Conservation (phyloP, 2,888 invertebrate genomes). For the Andrena trimmerana region DNA sequence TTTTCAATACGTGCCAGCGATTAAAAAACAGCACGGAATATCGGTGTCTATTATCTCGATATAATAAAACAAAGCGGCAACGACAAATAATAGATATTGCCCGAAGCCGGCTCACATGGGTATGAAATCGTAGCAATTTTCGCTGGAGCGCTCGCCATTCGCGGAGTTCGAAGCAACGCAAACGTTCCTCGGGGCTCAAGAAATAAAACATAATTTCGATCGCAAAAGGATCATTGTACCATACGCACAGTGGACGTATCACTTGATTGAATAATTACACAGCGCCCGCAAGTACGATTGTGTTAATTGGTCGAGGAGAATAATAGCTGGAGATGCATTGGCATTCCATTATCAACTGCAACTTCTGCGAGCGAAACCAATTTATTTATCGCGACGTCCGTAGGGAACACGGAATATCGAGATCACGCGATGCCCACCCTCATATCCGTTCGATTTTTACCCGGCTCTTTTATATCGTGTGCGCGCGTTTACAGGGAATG, state of each 20-base stretch:
- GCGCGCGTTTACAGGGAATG: not conserved
- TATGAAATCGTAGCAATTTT: not conserved
- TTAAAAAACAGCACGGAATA: not conserved
- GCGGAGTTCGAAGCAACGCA: not conserved
- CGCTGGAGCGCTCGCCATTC: not conserved
- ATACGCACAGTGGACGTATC: constrained; percentile 13
- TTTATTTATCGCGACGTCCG: constrained; percentile 65
- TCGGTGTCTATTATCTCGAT: not conserved
- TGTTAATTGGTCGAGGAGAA: constrained; percentile 51
- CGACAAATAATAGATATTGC: not conserved
- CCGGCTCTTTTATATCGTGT: not conserved
- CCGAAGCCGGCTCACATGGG: not conserved
- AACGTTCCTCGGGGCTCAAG: not conserved
- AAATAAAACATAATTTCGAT: constrained; percentile 2
- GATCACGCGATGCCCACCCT: not conserved
- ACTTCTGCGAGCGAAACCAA: constrained; percentile 69
- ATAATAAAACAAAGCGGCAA: not conserved
- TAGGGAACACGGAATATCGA: constrained; percentile 8
- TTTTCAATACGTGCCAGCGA: not conserved
- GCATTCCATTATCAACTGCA: constrained; percentile 72
- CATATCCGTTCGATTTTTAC: constrained; percentile 12
- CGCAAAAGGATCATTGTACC: constrained; percentile 20
- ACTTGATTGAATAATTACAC: constrained; percentile 39
- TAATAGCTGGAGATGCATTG: constrained; percentile 54
- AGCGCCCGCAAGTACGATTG: constrained; percentile 6